A percentile compares a stretch with the other conserved stretches of the same genome.
Conservation (phyloP, 2,113 vertebrate species). For the Gymnorhina tibicen region DNA sequence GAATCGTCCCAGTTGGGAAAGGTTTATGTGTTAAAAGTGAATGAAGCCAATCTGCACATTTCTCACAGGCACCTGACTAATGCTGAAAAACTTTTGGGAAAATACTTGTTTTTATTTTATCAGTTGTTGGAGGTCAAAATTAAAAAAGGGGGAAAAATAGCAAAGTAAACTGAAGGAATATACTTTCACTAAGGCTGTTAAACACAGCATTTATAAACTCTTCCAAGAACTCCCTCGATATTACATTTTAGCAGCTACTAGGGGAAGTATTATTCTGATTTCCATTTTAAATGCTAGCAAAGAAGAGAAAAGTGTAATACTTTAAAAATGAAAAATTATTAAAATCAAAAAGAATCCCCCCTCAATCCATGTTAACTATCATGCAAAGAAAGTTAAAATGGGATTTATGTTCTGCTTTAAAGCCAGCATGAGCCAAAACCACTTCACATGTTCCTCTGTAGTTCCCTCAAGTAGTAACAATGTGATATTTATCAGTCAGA, state of each 20-base stretch:
- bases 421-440: not conserved
- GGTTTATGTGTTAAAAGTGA: not conserved
- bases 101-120: not conserved
- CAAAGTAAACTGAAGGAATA: not conserved
- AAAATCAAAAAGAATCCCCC: not conserved
- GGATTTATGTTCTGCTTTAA: not conserved
- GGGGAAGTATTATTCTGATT: not conserved
- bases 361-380: not conserved
- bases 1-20: rapidly evolving
- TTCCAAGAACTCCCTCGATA: not conserved
- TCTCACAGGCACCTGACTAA: not conserved
- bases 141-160: not conserved
- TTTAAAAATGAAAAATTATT: not conserved
- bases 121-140: not conserved
- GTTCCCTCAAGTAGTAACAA: not conserved
- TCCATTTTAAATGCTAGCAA: not conserved
- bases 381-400: not conserved
- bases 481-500: not conserved
- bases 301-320: not conserved
- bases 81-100: not conserved
- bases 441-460: not conserved
- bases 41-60: not conserved
- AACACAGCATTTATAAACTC: not conserved
- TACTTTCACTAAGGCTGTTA: not conserved
- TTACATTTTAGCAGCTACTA: not conserved